Percentiles rank a stretch among this genome's conserved stretches.
Evolutionary conservation across 2,797 vertebrate genomes (phyloP).

Genomic region (Menidia menidia): DNA sequence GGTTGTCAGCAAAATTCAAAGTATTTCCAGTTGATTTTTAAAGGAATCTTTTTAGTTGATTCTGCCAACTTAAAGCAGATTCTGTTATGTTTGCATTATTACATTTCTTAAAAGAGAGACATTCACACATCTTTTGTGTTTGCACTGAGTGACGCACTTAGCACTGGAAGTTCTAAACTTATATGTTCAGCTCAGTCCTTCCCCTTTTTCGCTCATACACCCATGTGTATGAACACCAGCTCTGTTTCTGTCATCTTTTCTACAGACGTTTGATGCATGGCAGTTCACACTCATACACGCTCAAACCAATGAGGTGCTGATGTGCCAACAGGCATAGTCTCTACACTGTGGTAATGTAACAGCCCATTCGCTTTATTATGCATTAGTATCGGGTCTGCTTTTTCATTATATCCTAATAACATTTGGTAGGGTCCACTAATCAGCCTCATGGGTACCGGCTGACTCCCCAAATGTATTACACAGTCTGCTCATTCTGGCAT

Average conservation of each 20-base stretch:
- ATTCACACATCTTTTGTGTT: too few relatives aligned
- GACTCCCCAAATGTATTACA: slow-evolving; percentile 48
- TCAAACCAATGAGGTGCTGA: slow-evolving; percentile 50
- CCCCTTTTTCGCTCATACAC: neutral
- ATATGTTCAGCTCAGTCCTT: slow-evolving; percentile 3
- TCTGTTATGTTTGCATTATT: too few relatives aligned
- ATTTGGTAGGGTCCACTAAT: slow-evolving; percentile 80
- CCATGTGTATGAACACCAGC: slow-evolving; percentile 20
- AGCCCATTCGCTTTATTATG: slow-evolving; percentile 76
- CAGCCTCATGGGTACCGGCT: slow-evolving; percentile 66
- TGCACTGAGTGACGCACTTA: too few relatives aligned
- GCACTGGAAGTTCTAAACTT: neutral
- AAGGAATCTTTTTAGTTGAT: too few relatives aligned
- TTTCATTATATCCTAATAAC: slow-evolving; percentile 80
- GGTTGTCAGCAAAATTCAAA: too few relatives aligned
- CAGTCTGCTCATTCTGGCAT: slow-evolving; percentile 22
- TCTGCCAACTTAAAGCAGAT: too few relatives aligned
- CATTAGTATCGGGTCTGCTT: slow-evolving; percentile 67
- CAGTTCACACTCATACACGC: neutral
- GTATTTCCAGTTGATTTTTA: too few relatives aligned
- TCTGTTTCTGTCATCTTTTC: slow-evolving; percentile 57
- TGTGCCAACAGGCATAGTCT: slow-evolving; percentile 59
- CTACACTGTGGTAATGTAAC: slow-evolving; percentile 71
- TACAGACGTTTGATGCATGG: slow-evolving; percentile 37
- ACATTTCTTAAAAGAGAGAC: too few relatives aligned